Base-by-base conservation (phyloP, 2,888 invertebrate species). In the Pharmacophagus antenor region DNA sequence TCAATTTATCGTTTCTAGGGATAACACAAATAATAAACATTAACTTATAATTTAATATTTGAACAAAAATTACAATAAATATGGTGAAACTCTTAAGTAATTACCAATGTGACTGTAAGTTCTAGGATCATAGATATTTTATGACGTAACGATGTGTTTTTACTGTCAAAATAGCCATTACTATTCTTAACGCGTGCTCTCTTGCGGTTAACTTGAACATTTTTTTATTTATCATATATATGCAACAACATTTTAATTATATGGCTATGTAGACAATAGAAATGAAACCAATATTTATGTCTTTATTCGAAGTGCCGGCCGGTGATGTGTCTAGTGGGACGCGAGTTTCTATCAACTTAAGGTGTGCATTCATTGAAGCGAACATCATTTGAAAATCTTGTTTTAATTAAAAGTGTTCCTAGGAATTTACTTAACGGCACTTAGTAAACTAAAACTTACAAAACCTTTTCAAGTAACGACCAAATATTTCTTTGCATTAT, bases 251-350 rank as follows among this genome's bases (percentile, higher is more conserved):
- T 62, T 64, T 51, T 59, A 62, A 62, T 58, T 48, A 61, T 59
- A 63, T 54, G 54, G 48, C 21, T 44, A 56, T 58, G 55, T 58
- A 61, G 41, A 62, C 59, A 60, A 60, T 58, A 60, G 62, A 61
- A 65, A 68, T 50, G 56, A 62, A 64, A 64, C 44, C 60, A 31
- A 56, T 61, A 22, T 54, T 42, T 41, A 51, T 23, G 53, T 58
- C n/a, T 41, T 41, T 12, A 44, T 18, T 37, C 7, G 22, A 27
- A 27, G 22, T 42, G 41, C 41, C n/a, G 42, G 31, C 27, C 50
- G 37, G 31, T 55, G 54, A 59, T 44, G 27, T 27, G 44, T 25
- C 42, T 17, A 55, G 31, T 47, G 12, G 23, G 12, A 44, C 44
- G 23, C 8, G 42, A 54, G 41, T 55, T 50, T 60, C 50, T 55